Evolutionary conservation across 2,888 invertebrate genomes (phyloP).

Genomic region (Pyrocoelia pectoralis): DNA sequence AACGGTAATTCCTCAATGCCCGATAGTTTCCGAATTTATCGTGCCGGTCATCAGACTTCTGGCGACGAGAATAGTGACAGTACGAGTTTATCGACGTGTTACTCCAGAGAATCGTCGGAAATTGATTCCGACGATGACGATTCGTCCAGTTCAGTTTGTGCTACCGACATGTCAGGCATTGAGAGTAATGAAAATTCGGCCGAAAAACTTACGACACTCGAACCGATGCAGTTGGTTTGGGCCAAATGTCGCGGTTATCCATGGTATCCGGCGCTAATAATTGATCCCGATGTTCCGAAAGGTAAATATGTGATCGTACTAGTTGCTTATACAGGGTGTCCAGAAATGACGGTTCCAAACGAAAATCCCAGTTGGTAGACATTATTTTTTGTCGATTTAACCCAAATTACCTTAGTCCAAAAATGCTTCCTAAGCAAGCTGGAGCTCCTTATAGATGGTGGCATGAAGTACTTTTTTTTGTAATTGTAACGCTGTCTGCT

Average conservation of each 20-base stretch:
- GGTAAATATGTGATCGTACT: too few relatives aligned
- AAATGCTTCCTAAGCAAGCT: too few relatives aligned
- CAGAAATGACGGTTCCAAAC: too few relatives aligned
- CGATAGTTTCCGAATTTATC: constrained; percentile 65
- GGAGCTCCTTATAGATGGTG: too few relatives aligned
- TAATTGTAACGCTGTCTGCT: too few relatives aligned
- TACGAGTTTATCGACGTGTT: constrained; percentile 61
- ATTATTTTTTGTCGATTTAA: too few relatives aligned
- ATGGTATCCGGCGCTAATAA: constrained; percentile 97
- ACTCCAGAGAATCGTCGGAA: constrained; percentile 58
- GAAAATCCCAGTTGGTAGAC: too few relatives aligned
- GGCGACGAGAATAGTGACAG: constrained; percentile 56
- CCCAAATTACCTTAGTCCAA: too few relatives aligned
- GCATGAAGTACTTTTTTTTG: too few relatives aligned
- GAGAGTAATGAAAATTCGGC: constrained; percentile 48
- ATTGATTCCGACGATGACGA: constrained; percentile 58
- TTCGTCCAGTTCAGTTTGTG: constrained; percentile 55
- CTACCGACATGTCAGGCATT: constrained; percentile 56
- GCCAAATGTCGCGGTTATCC: constrained; percentile 96
- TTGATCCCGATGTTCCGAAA: constrained; percentile 93
- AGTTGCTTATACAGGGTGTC: too few relatives aligned
- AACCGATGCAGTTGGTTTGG: constrained; percentile 94
- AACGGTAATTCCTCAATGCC: constrained; percentile 51
- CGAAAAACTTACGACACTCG: constrained; percentile 64
- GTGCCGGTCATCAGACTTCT: constrained; percentile 58